These are phyloP conservation scores for Pantherophis alleghaniensis DNA, from an alignment of 2,797 vertebrate species.

Conservation along the genomic window DNA sequence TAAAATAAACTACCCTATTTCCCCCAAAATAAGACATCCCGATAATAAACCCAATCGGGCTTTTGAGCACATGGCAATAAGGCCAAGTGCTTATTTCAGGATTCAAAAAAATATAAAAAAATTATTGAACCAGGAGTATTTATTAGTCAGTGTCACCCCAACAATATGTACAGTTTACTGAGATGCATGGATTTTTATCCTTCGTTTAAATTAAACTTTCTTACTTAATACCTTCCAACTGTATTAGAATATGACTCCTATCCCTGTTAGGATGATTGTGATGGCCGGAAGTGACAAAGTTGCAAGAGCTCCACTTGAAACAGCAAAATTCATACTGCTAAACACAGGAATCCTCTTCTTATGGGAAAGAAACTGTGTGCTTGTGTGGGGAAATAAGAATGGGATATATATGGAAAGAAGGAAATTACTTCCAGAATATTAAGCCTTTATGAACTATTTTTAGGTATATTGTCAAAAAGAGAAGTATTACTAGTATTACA, in stretches of 20 bases:
- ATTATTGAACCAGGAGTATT: not conserved
- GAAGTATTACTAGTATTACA: not conserved
- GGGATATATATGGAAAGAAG: too few species aligned
- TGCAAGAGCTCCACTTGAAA: not conserved
- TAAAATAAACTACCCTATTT: not conserved
- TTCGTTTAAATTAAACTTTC: conserved; percentile 6
- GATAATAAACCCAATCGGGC: too few species aligned
- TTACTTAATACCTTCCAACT: not conserved
- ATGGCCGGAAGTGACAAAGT: not conserved
- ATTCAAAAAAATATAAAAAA: not conserved
- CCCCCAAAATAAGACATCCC: too few species aligned
- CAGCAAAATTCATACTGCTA: not conserved
- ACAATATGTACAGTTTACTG: not conserved
- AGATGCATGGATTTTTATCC: not conserved
- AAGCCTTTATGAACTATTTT: not conserved
- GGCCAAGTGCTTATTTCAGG: too few species aligned
- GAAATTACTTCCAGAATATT: not conserved
- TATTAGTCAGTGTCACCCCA: not conserved
- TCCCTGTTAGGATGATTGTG: not conserved
- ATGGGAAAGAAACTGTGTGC: not conserved
- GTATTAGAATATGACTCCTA: not conserved
- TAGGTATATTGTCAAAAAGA: not conserved
- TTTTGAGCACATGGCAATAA: too few species aligned
- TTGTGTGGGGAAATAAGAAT: not conserved
- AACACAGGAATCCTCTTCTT: not conserved